Base-by-base conservation (phyloP, 2,113 vertebrate species). In the Ia io region DNA sequence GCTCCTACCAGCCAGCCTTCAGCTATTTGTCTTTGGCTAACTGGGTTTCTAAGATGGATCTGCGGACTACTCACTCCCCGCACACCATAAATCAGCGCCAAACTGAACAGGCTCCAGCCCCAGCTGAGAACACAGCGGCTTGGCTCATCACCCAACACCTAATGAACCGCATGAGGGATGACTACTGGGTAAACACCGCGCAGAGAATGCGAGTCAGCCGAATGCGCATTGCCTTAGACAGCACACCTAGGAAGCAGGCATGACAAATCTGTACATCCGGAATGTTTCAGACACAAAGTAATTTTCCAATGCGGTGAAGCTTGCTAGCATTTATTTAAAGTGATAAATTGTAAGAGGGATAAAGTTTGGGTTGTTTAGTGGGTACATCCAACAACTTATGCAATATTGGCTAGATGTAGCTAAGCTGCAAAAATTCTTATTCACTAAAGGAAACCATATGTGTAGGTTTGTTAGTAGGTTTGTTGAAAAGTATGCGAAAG, bases 1-100 rank as follows among this genome's bases (percentile, higher is more conserved):
- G 9, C 67, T 69, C 61, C 63, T 51, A 53, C 25, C 73, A 35
- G 90, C 35, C 32, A 40, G 86, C 76, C n/a, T 40, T 9, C n/a
- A 80, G 67, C 59, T 76, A 94, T 96, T 78, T 82, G 79, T 94
- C 63, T 97, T 96, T 93, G 70, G 88, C 77, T 94, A 53, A 78
- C 73, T 71, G 65, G 51, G 20, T 84, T 95, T 95, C 67, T 79
- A 88, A 0, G 1, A 94, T 78, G 65, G 65, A 35, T 70, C 78
- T 93, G 83, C 23, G 96, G 94, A 89, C 78, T 42, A 76, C 90
- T 77, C 65, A 22, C 30, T 69, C 73, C 69, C 40, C 61, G 0
- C 51, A 84, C 40, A 20, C 85, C 63, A 56, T 80, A 44, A 84
- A 77, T 94, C 93, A 96, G 59, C 90, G 77, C 70, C 96, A 96